Percentiles rank a stretch among this genome's conserved stretches.
Conservation (phyloP, 2,888 invertebrate species). For the Bombylius major region DNA sequence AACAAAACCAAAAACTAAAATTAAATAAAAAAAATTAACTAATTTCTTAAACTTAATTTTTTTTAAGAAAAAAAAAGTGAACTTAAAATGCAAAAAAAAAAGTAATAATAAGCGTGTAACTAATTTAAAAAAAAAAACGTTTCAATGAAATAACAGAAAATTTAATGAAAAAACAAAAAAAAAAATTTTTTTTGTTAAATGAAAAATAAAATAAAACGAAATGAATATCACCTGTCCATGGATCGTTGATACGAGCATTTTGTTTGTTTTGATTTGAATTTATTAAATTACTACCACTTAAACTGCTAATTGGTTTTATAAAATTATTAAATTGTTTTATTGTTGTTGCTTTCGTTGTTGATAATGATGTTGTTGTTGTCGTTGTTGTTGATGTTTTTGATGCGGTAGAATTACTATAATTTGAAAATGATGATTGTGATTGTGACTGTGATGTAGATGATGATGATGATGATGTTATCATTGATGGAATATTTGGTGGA, state of each 20-base stretch:
- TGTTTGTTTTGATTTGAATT: background rate
- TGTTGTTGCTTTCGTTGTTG: conserved; percentile 2
- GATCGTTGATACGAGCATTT: conserved; percentile 15
- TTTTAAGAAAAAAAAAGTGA: too few species aligned
- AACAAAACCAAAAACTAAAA: too few species aligned
- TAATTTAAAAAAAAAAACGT: too few species aligned
- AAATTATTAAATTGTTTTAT: background rate
- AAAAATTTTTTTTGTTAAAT: conserved; percentile 14
- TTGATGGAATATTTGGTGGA: conserved; percentile 12
- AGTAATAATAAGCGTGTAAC: too few species aligned
- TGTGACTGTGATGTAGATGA: background rate
- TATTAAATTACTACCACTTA: background rate
- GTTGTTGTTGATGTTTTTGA: background rate
- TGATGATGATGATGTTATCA: background rate
- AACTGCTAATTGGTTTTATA: too few species aligned
- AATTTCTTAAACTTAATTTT: too few species aligned
- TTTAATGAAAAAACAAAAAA: conserved; percentile 17
- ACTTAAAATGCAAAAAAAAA: too few species aligned
- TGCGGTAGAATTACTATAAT: background rate
- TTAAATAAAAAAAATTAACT: too few species aligned
- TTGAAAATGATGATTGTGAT: background rate
- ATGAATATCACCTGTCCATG: conserved; percentile 23
- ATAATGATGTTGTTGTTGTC: background rate
- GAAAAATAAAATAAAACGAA: conserved; percentile 34
- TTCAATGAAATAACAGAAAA: conserved; percentile 19